Evolutionary conservation across 2,888 invertebrate genomes (phyloP).

Genomic region (Auanema sp.): DNA sequence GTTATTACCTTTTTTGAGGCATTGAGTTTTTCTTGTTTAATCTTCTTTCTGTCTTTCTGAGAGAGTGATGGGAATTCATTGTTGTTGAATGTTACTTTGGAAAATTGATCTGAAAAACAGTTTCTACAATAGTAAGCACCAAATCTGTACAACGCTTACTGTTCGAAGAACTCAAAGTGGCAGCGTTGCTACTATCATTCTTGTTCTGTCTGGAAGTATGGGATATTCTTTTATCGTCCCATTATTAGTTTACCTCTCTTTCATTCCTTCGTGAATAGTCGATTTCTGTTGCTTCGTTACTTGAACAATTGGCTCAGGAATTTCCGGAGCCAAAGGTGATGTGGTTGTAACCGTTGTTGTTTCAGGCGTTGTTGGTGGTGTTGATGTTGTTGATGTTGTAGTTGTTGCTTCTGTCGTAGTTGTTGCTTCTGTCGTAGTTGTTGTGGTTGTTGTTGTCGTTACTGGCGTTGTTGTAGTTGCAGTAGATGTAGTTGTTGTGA

Average conservation of each 20-base stretch:
- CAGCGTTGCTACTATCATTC: background rate
- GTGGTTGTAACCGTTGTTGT: background rate
- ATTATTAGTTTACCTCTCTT: too few species aligned
- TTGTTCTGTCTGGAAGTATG: too few species aligned
- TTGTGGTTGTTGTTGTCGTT: constrained; percentile 7
- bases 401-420: constrained; percentile 22
- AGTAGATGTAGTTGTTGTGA: constrained; percentile 15
- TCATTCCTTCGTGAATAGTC: too few species aligned
- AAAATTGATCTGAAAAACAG: constrained; percentile 9
- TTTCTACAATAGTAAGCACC: background rate
- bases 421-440: constrained; percentile 13
- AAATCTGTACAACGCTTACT: background rate
- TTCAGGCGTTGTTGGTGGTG: constrained; percentile 8
- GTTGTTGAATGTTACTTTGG: constrained; percentile 24
- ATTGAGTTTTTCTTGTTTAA: too few species aligned
- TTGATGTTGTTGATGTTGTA: constrained; percentile 14
- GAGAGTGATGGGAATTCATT: constrained; percentile 22
- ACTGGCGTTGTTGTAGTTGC: constrained; percentile 19
- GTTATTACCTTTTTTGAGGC: too few species aligned
- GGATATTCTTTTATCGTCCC: too few species aligned
- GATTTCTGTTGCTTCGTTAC: background rate
- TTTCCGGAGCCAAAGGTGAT: background rate
- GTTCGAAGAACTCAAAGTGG: background rate
- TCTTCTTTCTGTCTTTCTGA: too few species aligned
- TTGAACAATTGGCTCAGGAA: background rate